phyloP scores from a whole-genome alignment of 2,797 vertebrate species.

The Typhlichthys eigenmanni region DNA sequence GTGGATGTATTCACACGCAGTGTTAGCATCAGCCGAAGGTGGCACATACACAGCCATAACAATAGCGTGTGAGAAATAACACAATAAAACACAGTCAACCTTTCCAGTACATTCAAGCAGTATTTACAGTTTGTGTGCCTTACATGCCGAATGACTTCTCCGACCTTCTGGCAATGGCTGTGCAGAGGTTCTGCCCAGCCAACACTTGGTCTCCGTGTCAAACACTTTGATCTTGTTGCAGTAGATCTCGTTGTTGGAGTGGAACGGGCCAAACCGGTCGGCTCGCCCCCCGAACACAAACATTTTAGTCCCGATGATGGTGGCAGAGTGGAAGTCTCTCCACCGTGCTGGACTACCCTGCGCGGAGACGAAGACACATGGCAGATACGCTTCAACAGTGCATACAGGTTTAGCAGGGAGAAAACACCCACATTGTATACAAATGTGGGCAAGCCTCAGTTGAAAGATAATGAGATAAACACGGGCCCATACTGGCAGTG shows the following conservation, averaged over 20 bases:
- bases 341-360: conserved; percentile 93
- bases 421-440: too few relatives aligned
- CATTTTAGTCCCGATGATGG: conserved; percentile 94
- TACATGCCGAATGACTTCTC: conserved; percentile 96
- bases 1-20: too few relatives aligned
- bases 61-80: too few relatives aligned
- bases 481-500: too few relatives aligned
- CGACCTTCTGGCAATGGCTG: conserved; percentile 89
- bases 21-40: too few relatives aligned
- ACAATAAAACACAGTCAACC: too few relatives aligned
- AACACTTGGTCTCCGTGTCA: conserved; percentile 91
- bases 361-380: neutral
- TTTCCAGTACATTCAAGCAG: too few relatives aligned
- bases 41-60: too few relatives aligned
- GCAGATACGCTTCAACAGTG: conserved; percentile 3
- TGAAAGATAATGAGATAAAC: too few relatives aligned
- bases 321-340: conserved; percentile 98
- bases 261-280: conserved; percentile 95
- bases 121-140: conserved; percentile 54
- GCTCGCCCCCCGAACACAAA: conserved; percentile 96
- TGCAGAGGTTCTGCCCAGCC: conserved; percentile 86
- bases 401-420: neutral
- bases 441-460: too few relatives aligned
- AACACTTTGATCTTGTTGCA: conserved; percentile 97
- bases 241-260: conserved; percentile 99